Percentiles rank a stretch among this genome's conserved stretches.
Conservation (phyloP, 2,888 invertebrate genomes). For the Acanthosepion esculentum region DNA sequence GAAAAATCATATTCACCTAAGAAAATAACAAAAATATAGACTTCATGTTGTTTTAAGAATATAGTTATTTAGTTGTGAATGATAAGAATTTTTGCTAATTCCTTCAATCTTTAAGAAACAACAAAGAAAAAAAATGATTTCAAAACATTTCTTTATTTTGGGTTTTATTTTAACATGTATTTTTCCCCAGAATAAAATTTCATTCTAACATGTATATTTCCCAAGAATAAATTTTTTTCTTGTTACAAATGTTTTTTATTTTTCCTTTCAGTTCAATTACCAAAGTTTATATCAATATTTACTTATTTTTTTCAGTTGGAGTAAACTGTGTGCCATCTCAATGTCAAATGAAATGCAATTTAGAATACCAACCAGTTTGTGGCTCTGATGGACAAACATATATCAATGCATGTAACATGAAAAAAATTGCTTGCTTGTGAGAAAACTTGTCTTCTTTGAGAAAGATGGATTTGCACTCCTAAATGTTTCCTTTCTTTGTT, state of each 20-base stretch:
- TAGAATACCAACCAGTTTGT: not conserved
- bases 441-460: not conserved
- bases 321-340: not conserved
- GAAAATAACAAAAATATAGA: too few relatives aligned
- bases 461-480: too few relatives aligned
- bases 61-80: not conserved
- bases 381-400: slow-evolving; percentile 9
- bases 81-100: not conserved
- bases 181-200: not conserved
- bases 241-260: not conserved
- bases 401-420: not conserved
- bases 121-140: not conserved
- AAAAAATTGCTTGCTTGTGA: not conserved
- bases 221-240: not conserved
- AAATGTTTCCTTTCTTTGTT: not conserved
- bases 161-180: not conserved
- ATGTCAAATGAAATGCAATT: not conserved
- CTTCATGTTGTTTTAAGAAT: too few relatives aligned
- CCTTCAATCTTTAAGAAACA: not conserved
- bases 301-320: not conserved
- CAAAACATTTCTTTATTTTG: not conserved
- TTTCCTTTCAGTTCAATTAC: not conserved
- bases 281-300: not conserved
- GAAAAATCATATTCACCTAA: too few relatives aligned
- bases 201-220: not conserved